A percentile compares a stretch with the other conserved stretches of the same genome.
phyloP scores from a whole-genome alignment of 1,140 invertebrate genomes.

The Stegodyphus mimosarum region DNA sequence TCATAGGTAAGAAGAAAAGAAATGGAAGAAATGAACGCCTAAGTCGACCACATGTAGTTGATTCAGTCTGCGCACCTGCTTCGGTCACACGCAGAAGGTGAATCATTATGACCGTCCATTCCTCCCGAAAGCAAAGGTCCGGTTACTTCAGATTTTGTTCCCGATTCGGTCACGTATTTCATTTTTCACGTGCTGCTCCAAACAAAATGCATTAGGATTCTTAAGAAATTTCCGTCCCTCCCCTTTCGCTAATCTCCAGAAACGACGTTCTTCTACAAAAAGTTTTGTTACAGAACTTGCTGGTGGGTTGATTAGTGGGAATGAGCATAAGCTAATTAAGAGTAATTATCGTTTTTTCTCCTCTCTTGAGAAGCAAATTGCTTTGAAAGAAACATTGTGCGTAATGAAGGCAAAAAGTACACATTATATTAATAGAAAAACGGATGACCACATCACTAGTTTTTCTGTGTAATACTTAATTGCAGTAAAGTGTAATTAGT shows the following conservation, averaged over 20 bases:
- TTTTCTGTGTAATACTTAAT: slow-evolving; percentile 34
- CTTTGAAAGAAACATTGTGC: background rate
- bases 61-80: slow-evolving; percentile 31
- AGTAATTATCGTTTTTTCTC: slow-evolving; percentile 42
- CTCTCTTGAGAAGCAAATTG: background rate
- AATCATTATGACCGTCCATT: slow-evolving; percentile 31
- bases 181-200: slow-evolving; percentile 21
- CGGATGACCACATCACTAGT: slow-evolving; percentile 10
- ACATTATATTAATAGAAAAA: slow-evolving; percentile 28
- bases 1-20: slow-evolving; percentile 12
- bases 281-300: background rate
- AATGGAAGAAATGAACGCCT: slow-evolving; percentile 26
- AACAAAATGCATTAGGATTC: background rate
- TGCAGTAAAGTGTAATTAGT: slow-evolving; percentile 33
- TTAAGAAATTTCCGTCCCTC: background rate
- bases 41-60: slow-evolving; percentile 44
- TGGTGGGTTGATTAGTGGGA: background rate
- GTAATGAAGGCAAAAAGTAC: background rate
- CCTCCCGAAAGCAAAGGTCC: slow-evolving; percentile 24
- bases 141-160: slow-evolving; percentile 29
- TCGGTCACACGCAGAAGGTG: slow-evolving; percentile 46
- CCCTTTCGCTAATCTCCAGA: background rate
- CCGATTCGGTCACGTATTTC: slow-evolving; percentile 37
- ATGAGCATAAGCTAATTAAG: slow-evolving; percentile 32
- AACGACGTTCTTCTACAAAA: background rate